Evolutionary conservation across 2,113 vertebrate species (phyloP).

Genomic region (Sarotherodon lohbergeri): DNA sequence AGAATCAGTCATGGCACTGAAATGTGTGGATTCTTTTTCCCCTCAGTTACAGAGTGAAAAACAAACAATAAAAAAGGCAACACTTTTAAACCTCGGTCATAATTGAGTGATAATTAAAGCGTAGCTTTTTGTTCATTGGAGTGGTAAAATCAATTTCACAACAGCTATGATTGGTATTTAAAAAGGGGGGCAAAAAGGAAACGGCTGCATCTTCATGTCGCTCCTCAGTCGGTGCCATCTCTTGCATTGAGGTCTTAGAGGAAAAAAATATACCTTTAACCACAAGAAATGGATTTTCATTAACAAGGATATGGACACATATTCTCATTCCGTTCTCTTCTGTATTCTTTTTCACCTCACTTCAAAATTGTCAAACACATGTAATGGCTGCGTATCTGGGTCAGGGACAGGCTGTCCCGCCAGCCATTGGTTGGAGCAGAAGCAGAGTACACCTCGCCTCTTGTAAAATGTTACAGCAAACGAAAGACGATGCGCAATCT

Average conservation of each 20-base stretch:
- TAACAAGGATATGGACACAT: neutral
- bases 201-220: neutral
- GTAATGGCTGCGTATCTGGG: conserved; percentile 51
- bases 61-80: neutral
- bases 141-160: neutral
- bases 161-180: neutral
- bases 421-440: neutral
- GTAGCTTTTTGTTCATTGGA: neutral
- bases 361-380: neutral
- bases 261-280: neutral
- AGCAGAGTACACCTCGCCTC: conserved; percentile 16
- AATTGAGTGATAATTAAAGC: conserved; percentile 1
- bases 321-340: neutral
- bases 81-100: neutral
- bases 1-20: neutral
- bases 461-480: neutral
- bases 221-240: neutral
- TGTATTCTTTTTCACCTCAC: neutral
- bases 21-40: neutral
- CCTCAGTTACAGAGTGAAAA: neutral
- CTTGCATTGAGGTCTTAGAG: neutral
- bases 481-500: conserved; percentile 18
- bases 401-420: conserved; percentile 50
- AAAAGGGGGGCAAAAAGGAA: neutral
- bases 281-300: neutral